A percentile compares a stretch with the other conserved stretches of the same genome.
Conservation (phyloP, 2,113 vertebrate species). For the Steatornis caripensis region DNA sequence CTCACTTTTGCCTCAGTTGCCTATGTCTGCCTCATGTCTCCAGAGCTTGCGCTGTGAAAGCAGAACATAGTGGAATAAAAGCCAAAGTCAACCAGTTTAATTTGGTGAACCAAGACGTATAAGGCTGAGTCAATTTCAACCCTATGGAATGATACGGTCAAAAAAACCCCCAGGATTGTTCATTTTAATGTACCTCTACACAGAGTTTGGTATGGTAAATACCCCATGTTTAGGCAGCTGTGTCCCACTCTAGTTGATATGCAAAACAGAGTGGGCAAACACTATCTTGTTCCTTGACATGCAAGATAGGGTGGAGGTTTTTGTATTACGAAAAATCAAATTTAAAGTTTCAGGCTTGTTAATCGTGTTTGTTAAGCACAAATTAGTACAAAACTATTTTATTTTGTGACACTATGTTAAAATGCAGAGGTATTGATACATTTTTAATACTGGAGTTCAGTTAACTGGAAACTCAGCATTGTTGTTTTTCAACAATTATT, state of each 20-base stretch:
- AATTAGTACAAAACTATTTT: neutral
- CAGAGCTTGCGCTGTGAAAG: neutral
- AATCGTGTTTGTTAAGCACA: neutral
- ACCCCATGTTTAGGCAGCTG: neutral
- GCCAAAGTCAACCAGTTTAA: neutral
- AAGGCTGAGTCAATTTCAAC: neutral
- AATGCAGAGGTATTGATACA: neutral
- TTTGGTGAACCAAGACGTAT: neutral
- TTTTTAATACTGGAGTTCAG: neutral
- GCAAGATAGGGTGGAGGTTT: neutral
- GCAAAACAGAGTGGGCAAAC: neutral
- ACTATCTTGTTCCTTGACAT: neutral
- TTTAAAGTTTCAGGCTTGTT: neutral
- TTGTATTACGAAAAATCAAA: neutral
- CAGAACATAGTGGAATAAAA: neutral
- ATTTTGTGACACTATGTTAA: neutral
- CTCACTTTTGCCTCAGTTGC: neutral
- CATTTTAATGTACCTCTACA: neutral
- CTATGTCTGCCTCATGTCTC: accelerated
- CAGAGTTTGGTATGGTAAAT: neutral
- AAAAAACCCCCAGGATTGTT: neutral
- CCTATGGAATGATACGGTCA: neutral
- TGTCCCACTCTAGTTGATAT: neutral
- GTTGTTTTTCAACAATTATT: neutral
- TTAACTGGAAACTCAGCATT: neutral